Evolutionary conservation across 2,888 invertebrate species (phyloP), one percentile per base, ranked within the genome.

Genomic region (Brachyopa scutellaris): DNA sequence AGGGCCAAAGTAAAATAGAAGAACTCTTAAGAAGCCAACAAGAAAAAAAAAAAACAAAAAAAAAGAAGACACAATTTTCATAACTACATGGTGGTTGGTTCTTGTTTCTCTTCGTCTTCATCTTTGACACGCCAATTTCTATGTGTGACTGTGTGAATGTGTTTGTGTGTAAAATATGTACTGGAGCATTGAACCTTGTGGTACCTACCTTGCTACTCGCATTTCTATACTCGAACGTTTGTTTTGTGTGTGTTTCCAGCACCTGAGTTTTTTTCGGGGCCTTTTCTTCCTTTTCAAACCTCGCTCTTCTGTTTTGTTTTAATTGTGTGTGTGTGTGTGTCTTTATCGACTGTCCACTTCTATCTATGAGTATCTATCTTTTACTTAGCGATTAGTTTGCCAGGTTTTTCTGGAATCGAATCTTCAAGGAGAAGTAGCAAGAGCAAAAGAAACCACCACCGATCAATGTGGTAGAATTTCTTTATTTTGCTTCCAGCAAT

Each of bases 171-270:
- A 33, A 17, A 69, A 59, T 53, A 59, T 59, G 36, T 26, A 3
- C 21, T 42, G 29, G 82, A 82, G 76, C 82, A 77, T 70, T 82
- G 82, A 82, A 82, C 82, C 77, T 82, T 77, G 53, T 66, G 59
- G 47, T 70, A 77, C 57, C 49, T 59, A 59, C 49, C 33, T 74
- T 76, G 59, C 42, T 70, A 77, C 57, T 55, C 64, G 64, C 49
- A 42, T 74, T 76, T 76, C 67, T 74, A 61, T 55, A 40, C 38
- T 53, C 19, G 23, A 13, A 29, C n/a, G 36, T 62, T 74, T 62
- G 21, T 33, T 42, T 29, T 45, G 40, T 51, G 49, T 59, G 42
- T 38, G 67, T n/a, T n/a, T n/a, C 38, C 49, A 59, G 53, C 42
- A 66, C 72, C 51, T 61, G 59, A 57, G 49, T 45, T n/a, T 9